A percentile compares a stretch with the other conserved stretches of the same genome.
Conservation (phyloP, 1,140 invertebrate species). For the Neodiprion virginianus region DNA sequence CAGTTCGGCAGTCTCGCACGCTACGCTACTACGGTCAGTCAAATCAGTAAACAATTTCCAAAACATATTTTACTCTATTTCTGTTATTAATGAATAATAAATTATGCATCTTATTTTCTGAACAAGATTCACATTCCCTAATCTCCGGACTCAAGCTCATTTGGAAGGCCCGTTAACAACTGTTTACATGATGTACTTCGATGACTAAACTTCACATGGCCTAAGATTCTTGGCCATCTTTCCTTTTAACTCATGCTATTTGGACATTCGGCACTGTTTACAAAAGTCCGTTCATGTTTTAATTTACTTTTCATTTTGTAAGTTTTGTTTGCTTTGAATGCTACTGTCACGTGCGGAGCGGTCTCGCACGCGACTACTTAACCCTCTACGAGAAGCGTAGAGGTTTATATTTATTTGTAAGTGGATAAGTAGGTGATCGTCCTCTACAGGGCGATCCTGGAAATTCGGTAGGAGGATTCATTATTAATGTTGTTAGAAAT, state of each 20-base stretch:
- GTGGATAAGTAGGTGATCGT: no score
- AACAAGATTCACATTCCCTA: background rate
- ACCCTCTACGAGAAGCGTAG: no score
- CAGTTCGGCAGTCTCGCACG: no score
- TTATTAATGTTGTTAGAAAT: no score
- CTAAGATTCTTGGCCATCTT: constrained; percentile 17
- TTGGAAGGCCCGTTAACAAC: background rate
- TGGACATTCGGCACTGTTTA: background rate
- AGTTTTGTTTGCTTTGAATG: background rate
- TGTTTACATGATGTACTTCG: constrained; percentile 11
- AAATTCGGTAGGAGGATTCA: no score
- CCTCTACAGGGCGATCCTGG: no score
- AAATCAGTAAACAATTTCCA: constrained; percentile 31
- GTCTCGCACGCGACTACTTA: no score
- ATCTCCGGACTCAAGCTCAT: background rate
- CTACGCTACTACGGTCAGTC: no score
- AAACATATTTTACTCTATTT: constrained; percentile 7
- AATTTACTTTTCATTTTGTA: background rate
- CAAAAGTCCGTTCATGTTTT: background rate
- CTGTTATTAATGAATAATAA: constrained; percentile 8
- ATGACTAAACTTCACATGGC: constrained; percentile 18
- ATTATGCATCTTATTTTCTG: constrained; percentile 7
- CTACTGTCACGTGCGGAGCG: background rate
- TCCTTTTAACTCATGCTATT: background rate
- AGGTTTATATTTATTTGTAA: no score